Evolutionary conservation across 1,140 invertebrate genomes (phyloP), one percentile per base, ranked within the genome.

Genomic region (Drosophila santomea): DNA sequence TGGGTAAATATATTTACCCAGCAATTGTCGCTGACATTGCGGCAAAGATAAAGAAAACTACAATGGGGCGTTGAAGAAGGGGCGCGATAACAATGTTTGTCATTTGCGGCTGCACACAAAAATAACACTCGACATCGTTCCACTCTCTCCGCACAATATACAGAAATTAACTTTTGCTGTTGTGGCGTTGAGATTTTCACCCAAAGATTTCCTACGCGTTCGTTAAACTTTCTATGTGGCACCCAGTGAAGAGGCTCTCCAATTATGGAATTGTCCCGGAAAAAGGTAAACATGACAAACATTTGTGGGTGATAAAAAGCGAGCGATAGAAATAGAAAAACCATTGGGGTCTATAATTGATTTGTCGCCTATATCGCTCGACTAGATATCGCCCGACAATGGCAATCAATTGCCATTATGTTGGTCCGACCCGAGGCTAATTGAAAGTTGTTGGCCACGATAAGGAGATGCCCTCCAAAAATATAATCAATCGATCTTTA

Each of bases 381-480:
- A 72, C 54, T 51, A 78, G 67, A 79, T 67, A 78, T 64, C 38
- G 69, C 67, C 58, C 77, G 76, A 88, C 83, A 88, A 88, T 88
- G 79, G 58, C 84, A 89, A 89, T 89, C 84, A 89, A 89, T 89
- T 89, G 78, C 67, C 84, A 84, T 88, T 84, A 89, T 78, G 57
- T 64, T 57, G 57, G 28, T 44, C 51, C 80, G 58, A 72, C 50
- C 35, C 36, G 50, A 15, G 68, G 76, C 80, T 88, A 88, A 88
- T 88, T 88, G 84, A 88, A 88, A 84, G 61, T 80, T 80, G 84
- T 89, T 74, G 84, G 51, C 48, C n/a, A 50, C 23, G 45, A 48
- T 25, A n/a, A 48, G 12, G 20, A 14, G 23, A 28, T 72, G 32
- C 52, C 39, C 39, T 35, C 23, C 20, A 15, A 68, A 66, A 66